These are phyloP conservation scores for Rhadinocentrus ornatus DNA, from an alignment of 2,797 vertebrate genomes.

Conservation along the genomic window DNA sequence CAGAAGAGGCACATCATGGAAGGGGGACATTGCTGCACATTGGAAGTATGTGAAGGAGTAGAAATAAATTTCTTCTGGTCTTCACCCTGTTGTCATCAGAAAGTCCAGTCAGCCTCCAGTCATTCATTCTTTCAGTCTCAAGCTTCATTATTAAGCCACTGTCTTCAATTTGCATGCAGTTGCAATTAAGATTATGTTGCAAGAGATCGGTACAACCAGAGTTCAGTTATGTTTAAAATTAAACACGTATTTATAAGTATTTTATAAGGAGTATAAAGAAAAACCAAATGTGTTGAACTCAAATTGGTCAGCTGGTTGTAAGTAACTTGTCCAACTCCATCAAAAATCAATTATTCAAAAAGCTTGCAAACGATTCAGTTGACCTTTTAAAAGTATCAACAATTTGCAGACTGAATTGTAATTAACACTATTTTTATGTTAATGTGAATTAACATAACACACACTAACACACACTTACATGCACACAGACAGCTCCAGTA, in stretches of 20 bases:
- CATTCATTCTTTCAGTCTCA: not conserved
- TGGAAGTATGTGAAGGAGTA: slow-evolving; percentile 6
- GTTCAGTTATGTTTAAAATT: too few relatives aligned
- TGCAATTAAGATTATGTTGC: slow-evolving; percentile 45
- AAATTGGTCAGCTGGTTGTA: too few relatives aligned
- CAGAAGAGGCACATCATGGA: slow-evolving; percentile 53
- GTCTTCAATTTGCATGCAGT: slow-evolving; percentile 34
- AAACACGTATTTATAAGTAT: too few relatives aligned
- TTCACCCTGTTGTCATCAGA: slow-evolving; percentile 18
- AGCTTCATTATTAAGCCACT: slow-evolving; percentile 43
- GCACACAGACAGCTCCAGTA: slow-evolving; percentile 10
- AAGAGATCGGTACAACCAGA: not conserved
- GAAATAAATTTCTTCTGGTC: slow-evolving; percentile 3
- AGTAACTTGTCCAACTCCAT: not conserved
- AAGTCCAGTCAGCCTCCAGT: slow-evolving; percentile 10
- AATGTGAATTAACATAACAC: too few relatives aligned
- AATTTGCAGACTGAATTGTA: slow-evolving; percentile 26
- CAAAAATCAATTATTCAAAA: slow-evolving; percentile 19
- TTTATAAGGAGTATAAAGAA: too few relatives aligned
- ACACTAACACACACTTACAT: too few relatives aligned
- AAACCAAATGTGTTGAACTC: too few relatives aligned
- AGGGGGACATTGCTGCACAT: slow-evolving; percentile 55
- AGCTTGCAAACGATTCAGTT: slow-evolving; percentile 1
- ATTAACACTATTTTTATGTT: slow-evolving; percentile 8
- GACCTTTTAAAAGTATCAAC: slow-evolving; percentile 27